A percentile compares a stretch with the other conserved stretches of the same genome.
phyloP scores from a whole-genome alignment of 1,140 invertebrate species.

The Heliothis subflexa region DNA sequence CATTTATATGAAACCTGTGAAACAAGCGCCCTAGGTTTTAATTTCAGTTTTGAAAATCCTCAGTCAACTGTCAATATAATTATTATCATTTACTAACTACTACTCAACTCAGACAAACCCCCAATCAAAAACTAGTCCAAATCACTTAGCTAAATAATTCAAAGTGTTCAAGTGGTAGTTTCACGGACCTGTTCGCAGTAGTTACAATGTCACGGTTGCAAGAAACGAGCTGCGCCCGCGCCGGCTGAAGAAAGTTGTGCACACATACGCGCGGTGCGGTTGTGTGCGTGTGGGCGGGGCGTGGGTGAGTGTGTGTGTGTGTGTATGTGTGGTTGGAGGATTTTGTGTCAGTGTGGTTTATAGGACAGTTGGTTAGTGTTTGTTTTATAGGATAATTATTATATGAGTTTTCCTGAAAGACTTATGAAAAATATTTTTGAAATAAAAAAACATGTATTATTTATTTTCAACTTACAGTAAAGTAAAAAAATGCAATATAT shows the following conservation, averaged over 20 bases:
- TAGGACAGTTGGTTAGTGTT: neutral
- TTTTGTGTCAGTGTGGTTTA: slow-evolving; percentile 12
- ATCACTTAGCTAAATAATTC: neutral
- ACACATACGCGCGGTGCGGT: slow-evolving; percentile 19
- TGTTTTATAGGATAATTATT: neutral
- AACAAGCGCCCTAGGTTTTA: too few species aligned
- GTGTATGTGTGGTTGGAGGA: slow-evolving; percentile 10
- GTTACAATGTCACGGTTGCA: slow-evolving; percentile 47
- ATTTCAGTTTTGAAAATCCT: too few species aligned
- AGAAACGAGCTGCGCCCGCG: slow-evolving; percentile 39
- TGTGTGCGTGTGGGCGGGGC: neutral
- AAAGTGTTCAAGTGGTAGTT: slow-evolving; percentile 27
- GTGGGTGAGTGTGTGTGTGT: slow-evolving; percentile 7
- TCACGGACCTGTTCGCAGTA: slow-evolving; percentile 36
- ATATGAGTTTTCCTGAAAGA: too few species aligned
- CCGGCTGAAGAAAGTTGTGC: slow-evolving; percentile 48
- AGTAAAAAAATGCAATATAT: too few species aligned
- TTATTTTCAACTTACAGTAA: too few species aligned
- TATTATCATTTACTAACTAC: neutral
- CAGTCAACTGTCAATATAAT: neutral
- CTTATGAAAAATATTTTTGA: too few species aligned
- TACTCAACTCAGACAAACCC: neutral
- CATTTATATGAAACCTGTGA: too few species aligned
- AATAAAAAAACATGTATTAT: too few species aligned
- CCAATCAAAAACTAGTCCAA: neutral